These are phyloP conservation scores for Pteromalus puparum DNA, from an alignment of 1,140 invertebrate genomes.

Conservation along the genomic window DNA sequence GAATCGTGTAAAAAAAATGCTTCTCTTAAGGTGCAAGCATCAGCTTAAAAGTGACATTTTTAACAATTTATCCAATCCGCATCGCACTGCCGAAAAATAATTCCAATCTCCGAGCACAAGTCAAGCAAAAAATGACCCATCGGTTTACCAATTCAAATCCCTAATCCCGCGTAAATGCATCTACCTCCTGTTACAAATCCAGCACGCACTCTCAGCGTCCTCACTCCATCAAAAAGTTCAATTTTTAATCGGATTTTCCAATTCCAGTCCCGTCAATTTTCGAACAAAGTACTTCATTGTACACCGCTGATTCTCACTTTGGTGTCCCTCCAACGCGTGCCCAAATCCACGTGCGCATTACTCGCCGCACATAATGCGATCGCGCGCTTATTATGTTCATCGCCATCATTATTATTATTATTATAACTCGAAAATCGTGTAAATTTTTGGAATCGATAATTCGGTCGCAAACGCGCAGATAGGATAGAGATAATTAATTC, in stretches of 20 bases:
- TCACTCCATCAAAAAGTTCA: background rate
- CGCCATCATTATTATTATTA: background rate
- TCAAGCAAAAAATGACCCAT: no score
- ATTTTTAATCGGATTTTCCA: conserved; percentile 27
- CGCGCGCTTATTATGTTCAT: no score
- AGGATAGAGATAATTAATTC: conserved; percentile 28
- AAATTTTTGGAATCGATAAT: conserved; percentile 23
- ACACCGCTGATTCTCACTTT: background rate
- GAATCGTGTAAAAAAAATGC: no score
- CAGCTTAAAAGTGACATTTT: no score
- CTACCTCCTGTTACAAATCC: background rate
- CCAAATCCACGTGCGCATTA: conserved; percentile 3
- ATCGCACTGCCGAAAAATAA: no score
- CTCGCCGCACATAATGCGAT: no score
- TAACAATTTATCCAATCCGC: no score
- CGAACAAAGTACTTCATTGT: conserved; percentile 17
- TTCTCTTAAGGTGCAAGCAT: no score
- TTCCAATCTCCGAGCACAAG: no score
- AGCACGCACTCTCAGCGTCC: no score
- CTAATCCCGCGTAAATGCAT: no score
- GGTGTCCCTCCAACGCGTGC: background rate
- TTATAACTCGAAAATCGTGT: conserved; percentile 22
- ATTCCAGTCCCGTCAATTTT: background rate
- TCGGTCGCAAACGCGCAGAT: background rate
- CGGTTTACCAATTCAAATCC: no score